Base-by-base conservation (phyloP, 2,888 invertebrate species). In the Hetaerina titia region DNA sequence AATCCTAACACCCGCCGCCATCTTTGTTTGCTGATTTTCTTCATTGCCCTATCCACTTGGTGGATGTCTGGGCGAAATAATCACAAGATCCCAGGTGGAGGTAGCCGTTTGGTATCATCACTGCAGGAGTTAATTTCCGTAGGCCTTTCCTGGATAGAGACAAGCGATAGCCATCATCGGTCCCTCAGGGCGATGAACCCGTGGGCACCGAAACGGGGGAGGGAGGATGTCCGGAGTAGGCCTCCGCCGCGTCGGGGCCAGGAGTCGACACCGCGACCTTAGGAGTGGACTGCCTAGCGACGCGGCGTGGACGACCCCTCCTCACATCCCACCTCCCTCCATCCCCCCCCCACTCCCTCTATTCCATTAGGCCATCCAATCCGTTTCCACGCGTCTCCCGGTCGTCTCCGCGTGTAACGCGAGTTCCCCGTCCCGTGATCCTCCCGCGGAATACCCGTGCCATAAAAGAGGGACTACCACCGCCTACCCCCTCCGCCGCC, bases 141-240 rank as follows among this genome's bases (percentile, higher is more conserved):
- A 25, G 81, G 81, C 81, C 31, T 31, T 81, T 81, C 81, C 25
- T 81, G 81, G 81, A 81, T 81, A 81, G 81, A 31, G 81, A 81
- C 9, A 11, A 31, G 81, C 81, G 81, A 81, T 81, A 31, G 69
- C n/a, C 69, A 81, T 81, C 81, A 13, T 25, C 81, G 25, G 81
- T 25, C 69, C 69, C 22, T 7, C 31, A 31, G 81, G 31, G 11
- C 81, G 81, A 81, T 81, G 81, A 81, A 25, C 81, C 31, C 69
- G 22, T 1, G 22, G 69, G n/a, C 22, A n/a, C 69, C 69, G n/a
- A 69, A 69, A n/a, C 8, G 69, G 69, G 69, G 81, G 45, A 31
- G 31, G 31, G 31, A 11, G 81, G 81, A 11, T 6, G 31, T 69
- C 69, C 22, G 7, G 7, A 8, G 81, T 6, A 31, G 81, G 81